Evolutionary conservation across 2,113 vertebrate species (phyloP).

Genomic region (Salvelinus fontinalis): DNA sequence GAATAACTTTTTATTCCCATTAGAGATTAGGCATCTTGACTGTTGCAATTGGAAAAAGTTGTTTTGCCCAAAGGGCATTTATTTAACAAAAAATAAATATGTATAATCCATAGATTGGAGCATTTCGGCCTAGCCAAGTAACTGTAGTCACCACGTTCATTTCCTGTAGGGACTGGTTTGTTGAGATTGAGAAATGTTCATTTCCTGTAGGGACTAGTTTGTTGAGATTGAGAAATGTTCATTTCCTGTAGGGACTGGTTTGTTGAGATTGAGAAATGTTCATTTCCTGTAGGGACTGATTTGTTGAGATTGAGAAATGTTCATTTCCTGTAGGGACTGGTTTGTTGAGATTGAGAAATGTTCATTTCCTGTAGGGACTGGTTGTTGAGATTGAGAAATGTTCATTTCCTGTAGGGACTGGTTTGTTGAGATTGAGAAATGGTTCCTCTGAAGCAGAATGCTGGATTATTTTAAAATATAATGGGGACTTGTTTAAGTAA

Average conservation of each 20-base stretch:
- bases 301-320: conserved; percentile 76
- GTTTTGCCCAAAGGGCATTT: neutral
- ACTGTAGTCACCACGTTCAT: neutral
- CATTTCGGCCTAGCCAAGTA: neutral
- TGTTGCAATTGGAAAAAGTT: conserved; percentile 5
- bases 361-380: neutral
- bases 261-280: conserved; percentile 75
- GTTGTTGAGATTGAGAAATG: too few species aligned
- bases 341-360: conserved; percentile 77
- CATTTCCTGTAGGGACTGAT: conserved; percentile 64
- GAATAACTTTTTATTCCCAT: neutral
- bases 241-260: conserved; percentile 67
- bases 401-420: conserved; percentile 58
- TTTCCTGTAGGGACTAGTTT: conserved; percentile 69
- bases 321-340: conserved; percentile 63
- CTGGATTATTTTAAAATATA: conserved; percentile 81
- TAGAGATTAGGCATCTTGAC: neutral
- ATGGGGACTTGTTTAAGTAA: conserved; percentile 75
- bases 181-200: conserved; percentile 71
- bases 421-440: conserved; percentile 77
- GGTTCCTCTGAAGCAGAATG: conserved; percentile 72
- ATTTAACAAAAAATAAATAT: neutral
- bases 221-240: conserved; percentile 73
- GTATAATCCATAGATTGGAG: neutral
- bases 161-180: conserved; percentile 72